Percentiles rank a stretch among this genome's conserved stretches.
Evolutionary conservation across 2,113 vertebrate species (phyloP).

Genomic region (Candoia aspera): DNA sequence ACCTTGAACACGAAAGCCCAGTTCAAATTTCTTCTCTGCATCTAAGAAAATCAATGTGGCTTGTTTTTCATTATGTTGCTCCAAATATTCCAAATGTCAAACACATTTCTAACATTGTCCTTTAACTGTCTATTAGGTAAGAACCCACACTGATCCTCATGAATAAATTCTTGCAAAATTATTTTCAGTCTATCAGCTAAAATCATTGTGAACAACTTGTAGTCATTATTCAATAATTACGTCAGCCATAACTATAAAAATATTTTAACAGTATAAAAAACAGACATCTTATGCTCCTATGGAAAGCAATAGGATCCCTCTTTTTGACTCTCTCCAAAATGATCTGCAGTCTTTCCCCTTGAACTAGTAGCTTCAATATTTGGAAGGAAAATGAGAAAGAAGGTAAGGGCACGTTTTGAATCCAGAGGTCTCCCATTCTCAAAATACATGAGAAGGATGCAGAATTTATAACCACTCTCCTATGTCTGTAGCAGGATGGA

Average conservation of each 20-base stretch:
- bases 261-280: background rate
- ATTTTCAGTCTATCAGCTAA: background rate
- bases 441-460: background rate
- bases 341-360: background rate
- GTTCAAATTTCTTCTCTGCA: background rate
- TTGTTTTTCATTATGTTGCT: background rate
- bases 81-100: background rate
- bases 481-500: background rate
- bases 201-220: background rate
- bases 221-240: background rate
- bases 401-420: background rate
- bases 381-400: background rate
- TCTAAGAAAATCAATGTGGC: background rate
- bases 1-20: background rate
- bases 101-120: background rate
- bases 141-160: background rate
- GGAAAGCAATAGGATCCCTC: background rate
- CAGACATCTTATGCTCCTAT: background rate
- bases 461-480: background rate
- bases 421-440: background rate
- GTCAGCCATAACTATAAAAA: background rate
- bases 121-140: background rate
- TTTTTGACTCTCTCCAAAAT: background rate
- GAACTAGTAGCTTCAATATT: background rate
- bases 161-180: background rate